A percentile compares a stretch with the other conserved stretches of the same genome.
Evolutionary conservation across 1,140 invertebrate species (phyloP).

Genomic region (Zaprionus tsacasi): DNA sequence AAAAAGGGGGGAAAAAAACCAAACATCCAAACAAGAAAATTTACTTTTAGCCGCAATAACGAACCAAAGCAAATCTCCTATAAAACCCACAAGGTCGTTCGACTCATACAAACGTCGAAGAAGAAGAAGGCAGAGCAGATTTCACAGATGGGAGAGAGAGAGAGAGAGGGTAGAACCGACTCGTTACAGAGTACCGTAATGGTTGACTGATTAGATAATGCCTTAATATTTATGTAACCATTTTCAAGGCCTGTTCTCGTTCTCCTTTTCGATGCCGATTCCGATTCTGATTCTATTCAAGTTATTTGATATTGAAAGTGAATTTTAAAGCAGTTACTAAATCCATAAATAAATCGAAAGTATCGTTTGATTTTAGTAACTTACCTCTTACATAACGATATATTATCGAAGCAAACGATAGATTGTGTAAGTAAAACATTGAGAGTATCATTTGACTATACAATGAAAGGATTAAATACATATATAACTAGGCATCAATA

Average conservation of each 20-base stretch:
- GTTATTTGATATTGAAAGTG: background rate
- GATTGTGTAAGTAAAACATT: no score
- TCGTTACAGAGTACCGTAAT: slow-evolving; percentile 15
- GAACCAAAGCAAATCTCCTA: slow-evolving; percentile 39
- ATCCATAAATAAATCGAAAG: background rate
- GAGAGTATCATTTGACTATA: no score
- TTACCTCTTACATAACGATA: no score
- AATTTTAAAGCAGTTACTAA: background rate
- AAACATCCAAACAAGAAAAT: slow-evolving; percentile 36
- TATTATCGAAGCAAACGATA: no score
- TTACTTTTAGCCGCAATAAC: slow-evolving; percentile 26
- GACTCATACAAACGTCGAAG: slow-evolving; percentile 3
- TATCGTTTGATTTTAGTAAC: no score
- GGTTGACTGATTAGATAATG: slow-evolving; percentile 6
- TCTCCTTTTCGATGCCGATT: background rate
- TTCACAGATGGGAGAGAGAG: background rate
- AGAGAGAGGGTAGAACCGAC: slow-evolving; percentile 8
- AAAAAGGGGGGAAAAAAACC: slow-evolving; percentile 11
- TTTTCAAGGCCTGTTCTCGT: slow-evolving; percentile 18
- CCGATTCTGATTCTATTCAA: background rate
- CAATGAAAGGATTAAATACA: no score
- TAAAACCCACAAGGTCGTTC: slow-evolving; percentile 30
- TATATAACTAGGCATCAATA: background rate
- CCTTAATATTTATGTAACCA: slow-evolving; percentile 23
- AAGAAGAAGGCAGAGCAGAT: background rate